phyloP scores from a whole-genome alignment of 2,113 vertebrate species.

The Proteles cristata region DNA sequence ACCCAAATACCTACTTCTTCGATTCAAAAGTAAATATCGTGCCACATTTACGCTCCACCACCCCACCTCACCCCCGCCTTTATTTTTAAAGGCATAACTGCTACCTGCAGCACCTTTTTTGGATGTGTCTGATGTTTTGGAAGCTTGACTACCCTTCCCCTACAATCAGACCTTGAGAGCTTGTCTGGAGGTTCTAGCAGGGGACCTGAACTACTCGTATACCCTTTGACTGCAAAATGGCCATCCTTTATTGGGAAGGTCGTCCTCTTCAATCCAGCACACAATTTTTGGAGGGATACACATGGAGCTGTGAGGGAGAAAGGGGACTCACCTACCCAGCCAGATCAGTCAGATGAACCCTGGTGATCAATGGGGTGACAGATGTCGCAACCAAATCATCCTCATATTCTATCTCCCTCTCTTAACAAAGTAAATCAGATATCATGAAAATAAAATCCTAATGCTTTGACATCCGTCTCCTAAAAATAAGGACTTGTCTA shows the following conservation, averaged over 20 bases:
- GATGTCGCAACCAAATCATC: neutral
- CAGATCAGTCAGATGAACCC: neutral
- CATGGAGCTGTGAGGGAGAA: neutral
- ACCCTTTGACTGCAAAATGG: neutral
- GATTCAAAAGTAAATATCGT: neutral
- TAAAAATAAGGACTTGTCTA: conserved; percentile 16
- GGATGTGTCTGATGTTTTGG: neutral
- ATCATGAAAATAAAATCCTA: neutral
- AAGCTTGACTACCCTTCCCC: neutral
- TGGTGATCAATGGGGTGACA: neutral
- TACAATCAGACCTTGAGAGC: neutral
- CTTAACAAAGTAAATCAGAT: neutral
- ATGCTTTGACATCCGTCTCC: neutral
- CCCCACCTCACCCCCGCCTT: fast-evolving
- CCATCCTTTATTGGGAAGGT: neutral
- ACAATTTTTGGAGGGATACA: neutral
- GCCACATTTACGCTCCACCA: neutral
- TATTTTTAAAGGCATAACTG: neutral
- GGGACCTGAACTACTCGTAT: neutral
- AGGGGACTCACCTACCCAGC: neutral
- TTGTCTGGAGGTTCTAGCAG: neutral
- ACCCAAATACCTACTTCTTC: neutral
- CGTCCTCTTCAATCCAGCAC: neutral
- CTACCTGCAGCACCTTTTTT: neutral
- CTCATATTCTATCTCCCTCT: neutral